Base-by-base conservation (phyloP, 2,797 vertebrate genomes). In the Coracias cyanogaster region DNA sequence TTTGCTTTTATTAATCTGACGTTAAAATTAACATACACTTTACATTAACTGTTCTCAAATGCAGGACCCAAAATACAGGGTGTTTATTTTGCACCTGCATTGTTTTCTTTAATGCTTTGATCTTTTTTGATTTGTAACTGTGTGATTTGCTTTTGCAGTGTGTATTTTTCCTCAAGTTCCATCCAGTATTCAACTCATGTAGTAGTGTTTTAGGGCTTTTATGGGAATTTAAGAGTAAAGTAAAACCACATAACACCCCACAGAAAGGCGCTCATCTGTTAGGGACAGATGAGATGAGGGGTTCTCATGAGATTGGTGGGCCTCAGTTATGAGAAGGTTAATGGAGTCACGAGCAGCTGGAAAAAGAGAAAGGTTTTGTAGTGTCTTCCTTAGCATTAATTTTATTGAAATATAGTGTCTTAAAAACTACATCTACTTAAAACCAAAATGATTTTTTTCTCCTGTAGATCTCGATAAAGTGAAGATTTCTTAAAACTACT, bases 71-170 rank as follows among this genome's bases (percentile, higher is more conserved):
- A 95, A 80, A 62, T 78, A 87, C 52, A 91, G 70, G 82, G 83
- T 97, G 69, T 92, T 94, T 86, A 82, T 97, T 97, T 97, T 78
- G 96, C 21, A 66, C 90, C 82, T 91, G 94, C 86, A 92, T 96
- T 97, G 5, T 84, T 98, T 94, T 92, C 76, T 96, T 96, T 73
- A 91, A 37, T 96, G 66, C 86, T 4, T 49, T 85, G 85, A 66
- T 96, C 49, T 80, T 83, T 69, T 65, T 79, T 95, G 92, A 39
- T 93, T 69, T 88, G n/a, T 94, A 97, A 77, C 78, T 69, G 43
- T 81, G 51, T 88, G 76, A 92, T 96, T 97, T 57, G 93, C 69
- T 90, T 15, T 55, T 94, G 80, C 43, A 55, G 57, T 45, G 16
- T 72, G 14, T 29, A 4, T 73, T 69, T 51, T 64, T 46, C 41